These are phyloP conservation scores for Epirrhoe tristata DNA, from an alignment of 2,888 invertebrate species.

Conservation along the genomic window DNA sequence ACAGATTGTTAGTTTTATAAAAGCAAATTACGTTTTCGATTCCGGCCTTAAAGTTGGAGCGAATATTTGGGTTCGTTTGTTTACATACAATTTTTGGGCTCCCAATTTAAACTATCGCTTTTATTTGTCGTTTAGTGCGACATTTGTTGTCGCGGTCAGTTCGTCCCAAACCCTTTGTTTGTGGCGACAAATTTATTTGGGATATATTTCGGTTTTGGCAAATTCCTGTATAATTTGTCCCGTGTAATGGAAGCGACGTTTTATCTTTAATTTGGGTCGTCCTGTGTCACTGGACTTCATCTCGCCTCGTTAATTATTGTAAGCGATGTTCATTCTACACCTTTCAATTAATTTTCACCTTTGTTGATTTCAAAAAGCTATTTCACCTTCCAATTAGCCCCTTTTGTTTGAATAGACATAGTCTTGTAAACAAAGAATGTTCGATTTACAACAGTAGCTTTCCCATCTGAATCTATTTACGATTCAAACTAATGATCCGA, in stretches of 20 bases:
- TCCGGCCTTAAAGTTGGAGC: conserved; percentile 71
- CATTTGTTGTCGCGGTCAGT: conserved; percentile 74
- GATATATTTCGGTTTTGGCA: conserved; percentile 62
- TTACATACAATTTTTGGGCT: conserved; percentile 80
- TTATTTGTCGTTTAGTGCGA: conserved; percentile 83
- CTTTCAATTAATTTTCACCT: conserved; percentile 45
- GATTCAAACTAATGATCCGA: conserved; percentile 31
- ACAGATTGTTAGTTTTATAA: conserved; percentile 45
- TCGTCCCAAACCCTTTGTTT: conserved; percentile 71
- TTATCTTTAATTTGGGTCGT: conserved; percentile 78
- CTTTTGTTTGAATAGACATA: neutral
- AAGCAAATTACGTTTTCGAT: conserved; percentile 69
- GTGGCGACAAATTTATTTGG: conserved; percentile 68
- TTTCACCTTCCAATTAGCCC: neutral
- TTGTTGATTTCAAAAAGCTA: conserved; percentile 23
- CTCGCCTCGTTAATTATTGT: conserved; percentile 66
- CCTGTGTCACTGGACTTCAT: conserved; percentile 64
- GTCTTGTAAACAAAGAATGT: conserved; percentile 2
- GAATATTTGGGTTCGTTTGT: conserved; percentile 75
- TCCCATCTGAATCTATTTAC: conserved; percentile 26
- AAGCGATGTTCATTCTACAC: conserved; percentile 56
- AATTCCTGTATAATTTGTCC: conserved; percentile 72
- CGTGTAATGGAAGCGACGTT: conserved; percentile 69
- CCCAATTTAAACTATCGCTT: conserved; percentile 83
- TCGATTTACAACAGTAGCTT: conserved; percentile 8